Base-by-base conservation (phyloP, 2,113 vertebrate genomes). In the Sphaerodactylus townsendi region DNA sequence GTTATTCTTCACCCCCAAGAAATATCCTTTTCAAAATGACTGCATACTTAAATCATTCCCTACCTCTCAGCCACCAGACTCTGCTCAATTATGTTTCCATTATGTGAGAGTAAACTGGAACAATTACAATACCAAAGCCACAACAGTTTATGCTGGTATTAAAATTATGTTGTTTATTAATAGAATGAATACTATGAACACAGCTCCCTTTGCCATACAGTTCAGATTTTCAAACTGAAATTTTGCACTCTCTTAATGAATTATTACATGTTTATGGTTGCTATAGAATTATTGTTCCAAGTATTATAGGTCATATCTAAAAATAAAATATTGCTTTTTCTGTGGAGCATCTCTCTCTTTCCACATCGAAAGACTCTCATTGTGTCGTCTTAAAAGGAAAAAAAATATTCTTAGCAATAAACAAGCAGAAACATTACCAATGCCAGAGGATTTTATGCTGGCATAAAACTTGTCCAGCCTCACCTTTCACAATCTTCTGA, bases 41-140 rank as follows among this genome's bases (percentile, higher is more conserved):
- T 64, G 76, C 82, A 15, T 59, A 21, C 81, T 84, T 53, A 66
- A 25, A 25, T 7, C 23, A 62, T 8, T 62, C 59, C 23, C 59
- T 28, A 3, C 21, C 59, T 28, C 8, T 62, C 59, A 28, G 21
- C 59, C 25, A 7, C 9, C 33, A 53, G 35, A 2, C 84, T 21
- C 17, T 85, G 7, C 23, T 71, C 0, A 0, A n/a, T n/a, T n/a
- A n/a, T n/a, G n/a, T n/a, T 44, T 44, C 44, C 9, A 44, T 44
- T 44, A 44, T 9, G 9, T 44, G 48, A 10, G 13, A 50, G 48
- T 6, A 50, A 50, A 7, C 50, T 59, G 56, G 56, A 59, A 59
- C 23, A 23, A 59, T 25, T 59, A 21, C 21, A 59, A 59, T 59
- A 4, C 56, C 15, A 14, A 59, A 59, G 56, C 21, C 19, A 19